Base-by-base conservation (phyloP, 2,797 vertebrate genomes). In the Poecilia picta region DNA sequence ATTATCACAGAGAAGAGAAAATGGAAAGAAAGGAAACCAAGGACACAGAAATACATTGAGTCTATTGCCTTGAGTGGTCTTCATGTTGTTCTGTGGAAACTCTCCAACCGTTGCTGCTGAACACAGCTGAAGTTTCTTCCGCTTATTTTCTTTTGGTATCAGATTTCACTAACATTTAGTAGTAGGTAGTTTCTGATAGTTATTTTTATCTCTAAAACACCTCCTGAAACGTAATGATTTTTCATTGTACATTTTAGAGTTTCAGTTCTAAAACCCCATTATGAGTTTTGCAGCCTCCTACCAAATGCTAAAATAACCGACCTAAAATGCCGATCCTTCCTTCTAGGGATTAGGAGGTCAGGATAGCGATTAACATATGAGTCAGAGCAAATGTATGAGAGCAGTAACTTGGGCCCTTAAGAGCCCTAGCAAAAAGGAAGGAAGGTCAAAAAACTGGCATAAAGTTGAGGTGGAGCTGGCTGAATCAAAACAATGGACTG, bases 1-100 rank as follows among this genome's bases (percentile, higher is more conserved):
- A 46, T 72, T 53, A 72, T 70, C 68, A 46, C 18, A 47, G 51
- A 59, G 31, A 71, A 16, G 20, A 55, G 18, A 20, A 71, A 45
- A 36, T 59, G 8, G n/a, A 78, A n/a, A 59, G n/a, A 72, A 72
- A 78, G 28, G 7, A 45, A 46, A 72, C 12, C 39, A 71, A 57
- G 66, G 49, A 43, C 47, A n/a, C 16, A 66, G 47, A 70, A 77
- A 70, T 39, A 55, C 47, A 47, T 39, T 11, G 31, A 73, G 72
- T 51, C 28, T 25, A 39, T 23, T 39, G 31, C 28, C 16, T 51
- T 23, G 46, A 39, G 46, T 23, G 28, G 28, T 51, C 47, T 73
- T 73, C 72, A 39, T 46, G 36, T 49, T 31, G 6, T 46, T 45
- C 6, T 49, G 31, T 53, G 25, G 10, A 74, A 74, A 33, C 15